These are phyloP conservation scores for Cheumatopsyche charites DNA, from an alignment of 1,140 invertebrate genomes.

Conservation along the genomic window DNA sequence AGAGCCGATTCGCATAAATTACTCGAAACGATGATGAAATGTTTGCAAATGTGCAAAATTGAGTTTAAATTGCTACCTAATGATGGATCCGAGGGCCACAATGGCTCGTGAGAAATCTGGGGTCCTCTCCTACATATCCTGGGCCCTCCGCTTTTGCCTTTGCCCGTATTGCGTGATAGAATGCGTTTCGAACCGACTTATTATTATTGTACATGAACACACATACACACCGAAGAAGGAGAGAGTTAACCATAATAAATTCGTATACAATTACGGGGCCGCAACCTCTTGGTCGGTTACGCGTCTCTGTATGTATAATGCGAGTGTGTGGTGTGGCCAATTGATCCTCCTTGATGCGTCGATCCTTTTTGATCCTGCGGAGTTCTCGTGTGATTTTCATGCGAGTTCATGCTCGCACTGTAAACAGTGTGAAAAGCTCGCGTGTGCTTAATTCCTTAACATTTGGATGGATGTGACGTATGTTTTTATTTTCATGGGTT, in stretches of 20 bases:
- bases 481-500: too few relatives aligned
- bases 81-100: constrained; percentile 2
- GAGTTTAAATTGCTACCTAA: constrained; percentile 27
- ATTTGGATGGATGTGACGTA: background rate
- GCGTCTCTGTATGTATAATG: too few relatives aligned
- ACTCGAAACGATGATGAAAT: constrained; percentile 21
- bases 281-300: background rate
- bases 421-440: too few relatives aligned
- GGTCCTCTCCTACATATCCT: background rate
- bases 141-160: background rate
- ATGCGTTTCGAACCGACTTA: constrained; percentile 37
- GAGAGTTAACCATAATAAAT: constrained; percentile 42
- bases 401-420: background rate
- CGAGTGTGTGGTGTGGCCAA: constrained; percentile 18
- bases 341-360: constrained; percentile 8
- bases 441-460: background rate
- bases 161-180: constrained; percentile 37
- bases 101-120: constrained; percentile 41
- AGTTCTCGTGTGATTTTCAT: constrained; percentile 13
- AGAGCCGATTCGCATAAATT: constrained; percentile 5
- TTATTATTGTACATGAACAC: constrained; percentile 25
- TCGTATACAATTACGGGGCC: constrained; percentile 42
- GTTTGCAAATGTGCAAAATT: constrained; percentile 27
- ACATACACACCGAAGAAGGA: constrained; percentile 34
- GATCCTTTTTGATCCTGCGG: constrained; percentile 8